A percentile compares a stretch with the other conserved stretches of the same genome.
Evolutionary conservation across 2,113 vertebrate species (phyloP).

Genomic region (Phasianus colchicus): DNA sequence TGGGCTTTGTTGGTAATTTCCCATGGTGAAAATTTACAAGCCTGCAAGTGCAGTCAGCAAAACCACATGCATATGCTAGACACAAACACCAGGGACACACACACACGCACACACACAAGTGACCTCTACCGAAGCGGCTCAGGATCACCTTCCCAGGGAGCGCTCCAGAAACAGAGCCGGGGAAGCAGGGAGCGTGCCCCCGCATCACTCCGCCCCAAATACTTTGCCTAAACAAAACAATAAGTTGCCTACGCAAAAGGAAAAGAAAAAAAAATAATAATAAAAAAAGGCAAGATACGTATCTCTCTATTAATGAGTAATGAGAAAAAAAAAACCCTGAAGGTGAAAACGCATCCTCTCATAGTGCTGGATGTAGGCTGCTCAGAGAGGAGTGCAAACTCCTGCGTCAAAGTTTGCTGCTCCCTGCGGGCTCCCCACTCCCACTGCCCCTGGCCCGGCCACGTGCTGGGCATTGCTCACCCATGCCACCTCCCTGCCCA

Average conservation of each 20-base stretch:
- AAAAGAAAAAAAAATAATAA: background rate
- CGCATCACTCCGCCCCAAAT: background rate
- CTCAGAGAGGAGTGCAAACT: constrained; percentile 5
- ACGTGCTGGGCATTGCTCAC: background rate
- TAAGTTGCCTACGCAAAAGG: constrained; percentile 26
- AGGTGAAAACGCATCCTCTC: constrained; percentile 37
- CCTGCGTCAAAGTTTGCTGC: constrained; percentile 26
- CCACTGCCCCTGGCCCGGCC: background rate
- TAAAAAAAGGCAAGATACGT: background rate
- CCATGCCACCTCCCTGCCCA: background rate
- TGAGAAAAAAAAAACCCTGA: constrained; percentile 48
- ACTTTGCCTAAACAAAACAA: constrained; percentile 13
- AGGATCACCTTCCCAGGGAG: constrained; percentile 39
- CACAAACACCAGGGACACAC: constrained; percentile 71
- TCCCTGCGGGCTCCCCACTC: background rate
- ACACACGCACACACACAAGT: constrained; percentile 32
- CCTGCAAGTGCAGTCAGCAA: constrained; percentile 77
- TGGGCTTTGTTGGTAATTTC: constrained; percentile 84
- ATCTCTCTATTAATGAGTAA: constrained; percentile 58
- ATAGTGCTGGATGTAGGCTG: background rate
- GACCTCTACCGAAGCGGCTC: constrained; percentile 66
- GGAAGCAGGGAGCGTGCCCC: background rate
- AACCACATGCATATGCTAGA: constrained; percentile 73
- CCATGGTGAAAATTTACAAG: constrained; percentile 83
- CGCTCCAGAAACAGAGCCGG: constrained; percentile 3